A percentile compares a stretch with the other conserved stretches of the same genome.
These are phyloP conservation scores for Sternotherus odoratus DNA, from an alignment of 2,797 vertebrate species.

Conservation along the genomic window DNA sequence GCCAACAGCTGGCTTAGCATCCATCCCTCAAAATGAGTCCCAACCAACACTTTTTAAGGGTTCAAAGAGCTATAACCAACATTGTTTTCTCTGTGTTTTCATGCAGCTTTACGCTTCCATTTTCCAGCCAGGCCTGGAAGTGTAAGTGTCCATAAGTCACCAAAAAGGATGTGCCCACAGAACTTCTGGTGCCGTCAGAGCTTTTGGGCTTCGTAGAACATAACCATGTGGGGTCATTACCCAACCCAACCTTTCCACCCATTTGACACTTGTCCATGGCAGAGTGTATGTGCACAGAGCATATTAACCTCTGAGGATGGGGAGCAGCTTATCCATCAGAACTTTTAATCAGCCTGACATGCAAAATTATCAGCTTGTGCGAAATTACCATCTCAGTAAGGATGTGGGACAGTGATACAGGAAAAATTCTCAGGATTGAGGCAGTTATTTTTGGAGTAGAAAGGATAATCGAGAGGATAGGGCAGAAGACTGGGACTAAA, in stretches of 20 bases:
- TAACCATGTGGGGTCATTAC: neutral
- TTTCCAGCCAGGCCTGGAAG: neutral
- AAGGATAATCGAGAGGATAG: too few species aligned
- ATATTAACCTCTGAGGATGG: neutral
- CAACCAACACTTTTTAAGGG: neutral
- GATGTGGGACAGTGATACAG: fast-evolving
- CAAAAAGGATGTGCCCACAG: neutral
- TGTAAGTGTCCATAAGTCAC: neutral
- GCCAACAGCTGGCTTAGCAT: neutral
- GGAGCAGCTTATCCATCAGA: fast-evolving
- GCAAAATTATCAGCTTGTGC: neutral
- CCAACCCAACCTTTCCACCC: neutral
- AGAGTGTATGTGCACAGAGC: neutral
- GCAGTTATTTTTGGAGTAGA: neutral
- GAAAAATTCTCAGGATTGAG: neutral
- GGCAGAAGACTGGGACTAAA: neutral
- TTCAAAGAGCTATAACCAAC: neutral
- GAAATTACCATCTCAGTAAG: neutral
- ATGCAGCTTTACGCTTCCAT: neutral
- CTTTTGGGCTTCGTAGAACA: neutral
- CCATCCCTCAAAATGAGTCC: neutral
- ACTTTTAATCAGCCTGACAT: neutral
- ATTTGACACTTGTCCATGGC: neutral
- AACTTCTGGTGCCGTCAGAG: neutral
- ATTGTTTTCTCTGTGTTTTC: neutral